Evolutionary conservation across 2,113 vertebrate species (phyloP).

Genomic region (Sakesphorus luctuosus): DNA sequence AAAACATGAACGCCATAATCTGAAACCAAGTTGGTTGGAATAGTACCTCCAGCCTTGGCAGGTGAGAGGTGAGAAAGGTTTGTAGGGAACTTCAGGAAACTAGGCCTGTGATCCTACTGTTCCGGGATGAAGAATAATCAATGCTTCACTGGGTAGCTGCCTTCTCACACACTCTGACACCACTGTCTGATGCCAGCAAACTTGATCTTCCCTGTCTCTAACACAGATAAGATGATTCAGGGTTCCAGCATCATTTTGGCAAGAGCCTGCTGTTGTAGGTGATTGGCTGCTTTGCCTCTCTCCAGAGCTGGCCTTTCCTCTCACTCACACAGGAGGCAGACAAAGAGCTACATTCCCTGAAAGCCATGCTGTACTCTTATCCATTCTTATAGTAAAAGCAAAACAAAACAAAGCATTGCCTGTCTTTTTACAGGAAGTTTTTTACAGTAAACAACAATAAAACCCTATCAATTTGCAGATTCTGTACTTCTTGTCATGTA

Average conservation of each 20-base stretch:
- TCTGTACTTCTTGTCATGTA: neutral
- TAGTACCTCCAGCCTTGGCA: neutral
- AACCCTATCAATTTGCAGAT: neutral
- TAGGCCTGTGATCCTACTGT: neutral
- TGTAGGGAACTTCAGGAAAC: neutral
- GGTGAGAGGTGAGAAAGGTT: neutral
- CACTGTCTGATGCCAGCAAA: neutral
- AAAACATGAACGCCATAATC: neutral
- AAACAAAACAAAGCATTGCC: neutral
- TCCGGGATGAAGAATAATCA: neutral
- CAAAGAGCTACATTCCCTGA: neutral
- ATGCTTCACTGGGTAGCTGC: neutral
- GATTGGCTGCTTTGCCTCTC: neutral
- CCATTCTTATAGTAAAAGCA: neutral
- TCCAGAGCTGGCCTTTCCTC: neutral
- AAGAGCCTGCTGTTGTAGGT: neutral
- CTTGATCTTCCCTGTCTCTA: neutral
- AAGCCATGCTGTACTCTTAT: neutral
- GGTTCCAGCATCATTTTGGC: neutral
- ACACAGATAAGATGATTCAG: neutral
- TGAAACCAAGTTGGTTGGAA: neutral
- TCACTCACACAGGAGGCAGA: neutral
- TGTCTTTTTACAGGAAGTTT: neutral
- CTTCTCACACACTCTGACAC: neutral
- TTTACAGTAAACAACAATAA: neutral